phyloP scores from a whole-genome alignment of 1,140 invertebrate genomes.

The Gonatopus flavifemur region DNA sequence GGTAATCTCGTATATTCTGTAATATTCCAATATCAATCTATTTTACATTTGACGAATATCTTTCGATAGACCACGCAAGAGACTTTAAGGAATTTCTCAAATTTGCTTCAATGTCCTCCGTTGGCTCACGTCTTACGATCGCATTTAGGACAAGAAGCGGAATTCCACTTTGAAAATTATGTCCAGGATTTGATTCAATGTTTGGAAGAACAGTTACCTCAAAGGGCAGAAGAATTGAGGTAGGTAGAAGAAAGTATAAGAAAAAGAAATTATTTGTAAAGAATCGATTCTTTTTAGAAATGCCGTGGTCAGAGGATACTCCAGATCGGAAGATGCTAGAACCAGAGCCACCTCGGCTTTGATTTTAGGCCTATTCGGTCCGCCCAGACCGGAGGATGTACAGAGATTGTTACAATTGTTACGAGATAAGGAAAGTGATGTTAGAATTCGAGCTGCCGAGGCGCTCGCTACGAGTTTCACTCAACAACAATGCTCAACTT shows the following conservation, averaged over 20 bases:
- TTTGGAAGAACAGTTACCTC: constrained; percentile 38
- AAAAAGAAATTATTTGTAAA: background rate
- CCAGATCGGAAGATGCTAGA: constrained; percentile 41
- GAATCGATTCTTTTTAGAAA: constrained; percentile 31
- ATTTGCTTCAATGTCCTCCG: constrained; percentile 31
- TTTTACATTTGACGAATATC: no score
- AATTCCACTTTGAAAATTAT: constrained; percentile 37
- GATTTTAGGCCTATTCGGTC: constrained; percentile 45
- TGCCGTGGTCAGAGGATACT: constrained; percentile 46
- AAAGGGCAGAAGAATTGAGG: constrained; percentile 46
- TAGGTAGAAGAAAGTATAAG: constrained; percentile 16
- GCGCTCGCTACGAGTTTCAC: constrained; percentile 57
- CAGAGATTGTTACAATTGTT: constrained; percentile 65
- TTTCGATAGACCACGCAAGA: constrained; percentile 33
- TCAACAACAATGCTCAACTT: no score
- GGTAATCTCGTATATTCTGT: constrained; percentile 19
- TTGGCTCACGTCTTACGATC: constrained; percentile 28
- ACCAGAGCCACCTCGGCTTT: constrained; percentile 44
- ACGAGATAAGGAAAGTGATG: constrained; percentile 61
- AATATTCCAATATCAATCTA: no score
- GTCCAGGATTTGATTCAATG: constrained; percentile 37
- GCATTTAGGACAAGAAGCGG: constrained; percentile 27
- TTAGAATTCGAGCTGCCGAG: constrained; percentile 62
- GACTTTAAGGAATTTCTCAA: constrained; percentile 33
- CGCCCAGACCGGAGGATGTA: constrained; percentile 43